Evolutionary conservation across 2,888 invertebrate species (phyloP).

Genomic region (Melieria picta): DNA sequence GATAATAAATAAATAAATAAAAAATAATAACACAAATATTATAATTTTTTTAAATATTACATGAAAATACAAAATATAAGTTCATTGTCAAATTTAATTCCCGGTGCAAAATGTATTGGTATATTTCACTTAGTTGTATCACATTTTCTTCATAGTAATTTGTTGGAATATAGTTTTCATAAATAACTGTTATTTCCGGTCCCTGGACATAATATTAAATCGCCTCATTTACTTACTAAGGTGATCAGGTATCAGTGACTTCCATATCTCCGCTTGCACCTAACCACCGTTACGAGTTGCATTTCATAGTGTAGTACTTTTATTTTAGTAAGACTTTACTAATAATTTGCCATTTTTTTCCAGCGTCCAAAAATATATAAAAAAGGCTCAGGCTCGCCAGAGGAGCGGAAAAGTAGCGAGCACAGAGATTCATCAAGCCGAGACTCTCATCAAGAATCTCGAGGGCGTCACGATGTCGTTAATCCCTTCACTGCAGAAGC

Average conservation of each 20-base stretch:
- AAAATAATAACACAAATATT: too few relatives aligned
- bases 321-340: background rate
- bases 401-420: slow-evolving; percentile 28
- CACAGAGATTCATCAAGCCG: slow-evolving; percentile 22
- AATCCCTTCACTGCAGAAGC: background rate
- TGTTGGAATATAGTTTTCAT: too few relatives aligned
- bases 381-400: slow-evolving; percentile 38
- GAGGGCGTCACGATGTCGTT: background rate
- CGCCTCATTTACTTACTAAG: too few relatives aligned
- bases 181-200: too few relatives aligned
- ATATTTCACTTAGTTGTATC: background rate
- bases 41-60: too few relatives aligned
- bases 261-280: too few relatives aligned
- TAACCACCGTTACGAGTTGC: too few relatives aligned
- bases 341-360: slow-evolving; percentile 5
- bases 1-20: too few relatives aligned
- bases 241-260: too few relatives aligned
- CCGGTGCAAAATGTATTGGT: too few relatives aligned
- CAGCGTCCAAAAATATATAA: slow-evolving; percentile 35
- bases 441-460: background rate
- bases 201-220: background rate
- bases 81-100: too few relatives aligned
- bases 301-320: background rate
- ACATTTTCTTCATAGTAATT: background rate
- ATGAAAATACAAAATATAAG: too few relatives aligned